phyloP scores from a whole-genome alignment of 2,888 invertebrate genomes.

The Parelbella ahira region DNA sequence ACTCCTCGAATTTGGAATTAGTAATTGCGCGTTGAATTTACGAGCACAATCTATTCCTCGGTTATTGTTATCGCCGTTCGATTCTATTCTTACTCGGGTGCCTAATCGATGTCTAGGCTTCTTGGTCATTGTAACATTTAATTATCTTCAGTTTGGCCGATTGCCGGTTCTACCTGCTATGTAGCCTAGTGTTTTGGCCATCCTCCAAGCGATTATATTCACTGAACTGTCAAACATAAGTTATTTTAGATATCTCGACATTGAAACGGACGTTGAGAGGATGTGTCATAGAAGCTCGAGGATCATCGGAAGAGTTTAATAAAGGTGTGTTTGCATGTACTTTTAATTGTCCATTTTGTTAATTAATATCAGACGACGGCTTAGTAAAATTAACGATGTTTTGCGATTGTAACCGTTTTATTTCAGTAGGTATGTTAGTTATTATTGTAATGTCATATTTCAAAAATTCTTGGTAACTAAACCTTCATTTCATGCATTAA shows the following conservation, averaged over 20 bases:
- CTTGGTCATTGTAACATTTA: constrained; percentile 72
- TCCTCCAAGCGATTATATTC: constrained; percentile 71
- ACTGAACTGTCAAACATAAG: constrained; percentile 78
- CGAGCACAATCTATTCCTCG: constrained; percentile 3
- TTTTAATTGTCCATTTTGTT: no score
- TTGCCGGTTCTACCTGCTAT: constrained; percentile 75
- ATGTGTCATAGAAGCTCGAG: constrained; percentile 26
- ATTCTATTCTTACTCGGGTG: constrained; percentile 41
- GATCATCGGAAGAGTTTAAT: no score
- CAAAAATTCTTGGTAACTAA: no score
- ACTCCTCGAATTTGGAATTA: constrained; percentile 4
- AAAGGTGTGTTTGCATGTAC: no score
- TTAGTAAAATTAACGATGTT: no score
- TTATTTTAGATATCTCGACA: constrained; percentile 76
- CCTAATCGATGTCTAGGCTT: constrained; percentile 60
- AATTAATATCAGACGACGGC: no score
- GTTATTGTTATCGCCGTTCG: constrained; percentile 24
- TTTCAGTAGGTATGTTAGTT: no score
- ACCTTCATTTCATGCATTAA: no score
- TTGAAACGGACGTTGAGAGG: constrained; percentile 53
- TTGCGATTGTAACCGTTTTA: no score
- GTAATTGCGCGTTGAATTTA: constrained; percentile 6
- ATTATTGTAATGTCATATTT: no score
- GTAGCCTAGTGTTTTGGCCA: constrained; percentile 61
- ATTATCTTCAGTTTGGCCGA: constrained; percentile 74